These are phyloP conservation scores for Ichneumoninae sp. DNA, from an alignment of 2,888 invertebrate species.

Conservation along the genomic window DNA sequence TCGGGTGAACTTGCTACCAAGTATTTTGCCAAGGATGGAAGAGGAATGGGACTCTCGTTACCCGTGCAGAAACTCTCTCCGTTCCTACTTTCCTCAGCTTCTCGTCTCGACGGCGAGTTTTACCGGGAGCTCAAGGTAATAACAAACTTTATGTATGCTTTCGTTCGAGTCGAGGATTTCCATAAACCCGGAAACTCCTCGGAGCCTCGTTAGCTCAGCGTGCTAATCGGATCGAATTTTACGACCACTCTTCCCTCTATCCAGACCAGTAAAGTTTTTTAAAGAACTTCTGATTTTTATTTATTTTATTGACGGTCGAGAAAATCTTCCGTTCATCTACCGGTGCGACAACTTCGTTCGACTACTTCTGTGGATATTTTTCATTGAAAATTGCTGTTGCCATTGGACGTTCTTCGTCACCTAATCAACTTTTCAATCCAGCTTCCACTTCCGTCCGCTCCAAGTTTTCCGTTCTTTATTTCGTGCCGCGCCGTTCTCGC, in stretches of 20 bases:
- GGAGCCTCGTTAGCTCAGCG: constrained; percentile 2
- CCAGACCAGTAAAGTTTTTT: not conserved
- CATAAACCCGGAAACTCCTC: not conserved
- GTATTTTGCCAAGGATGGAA: not conserved
- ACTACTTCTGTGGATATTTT: not conserved
- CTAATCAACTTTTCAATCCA: not conserved
- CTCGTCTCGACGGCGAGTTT: not conserved
- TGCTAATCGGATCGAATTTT: not conserved
- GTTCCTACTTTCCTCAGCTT: not conserved
- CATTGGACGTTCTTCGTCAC: not conserved
- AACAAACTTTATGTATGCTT: constrained; percentile 15
- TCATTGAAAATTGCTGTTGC: not conserved
- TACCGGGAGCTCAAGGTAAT: not conserved
- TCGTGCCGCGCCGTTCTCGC: not conserved
- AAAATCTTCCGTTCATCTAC: not conserved
- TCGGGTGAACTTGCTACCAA: not conserved
- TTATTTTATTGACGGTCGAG: not conserved
- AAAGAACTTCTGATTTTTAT: not conserved
- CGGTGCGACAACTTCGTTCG: not conserved
- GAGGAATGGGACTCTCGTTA: constrained; percentile 8
- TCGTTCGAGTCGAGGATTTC: constrained; percentile 5
- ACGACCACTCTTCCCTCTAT: not conserved
- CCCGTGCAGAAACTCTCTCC: not conserved
- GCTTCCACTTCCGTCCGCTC: not conserved
- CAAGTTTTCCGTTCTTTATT: not conserved